Conservation (phyloP, 2,888 invertebrate genomes). For the Epirrhoe alternata region DNA sequence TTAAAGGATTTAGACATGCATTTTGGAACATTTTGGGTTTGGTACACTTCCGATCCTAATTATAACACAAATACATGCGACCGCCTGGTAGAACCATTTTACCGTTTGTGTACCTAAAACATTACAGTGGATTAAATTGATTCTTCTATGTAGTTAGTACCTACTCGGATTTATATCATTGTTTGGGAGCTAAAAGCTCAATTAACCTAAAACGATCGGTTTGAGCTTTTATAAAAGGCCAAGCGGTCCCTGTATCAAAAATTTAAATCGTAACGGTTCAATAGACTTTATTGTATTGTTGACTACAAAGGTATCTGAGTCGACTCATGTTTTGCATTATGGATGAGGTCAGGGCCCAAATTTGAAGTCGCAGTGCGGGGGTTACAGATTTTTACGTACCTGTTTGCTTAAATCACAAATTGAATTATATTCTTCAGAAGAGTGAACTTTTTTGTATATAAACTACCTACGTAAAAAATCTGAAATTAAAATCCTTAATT, state of each 20-base stretch:
- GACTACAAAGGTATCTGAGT: constrained; percentile 53
- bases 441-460: not conserved
- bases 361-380: constrained; percentile 58
- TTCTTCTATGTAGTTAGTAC: too few species aligned
- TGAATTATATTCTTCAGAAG: constrained; percentile 31
- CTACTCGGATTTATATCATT: not conserved
- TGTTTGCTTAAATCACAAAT: constrained; percentile 40
- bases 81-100: too few species aligned
- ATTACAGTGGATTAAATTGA: not conserved
- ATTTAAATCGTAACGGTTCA: constrained; percentile 37
- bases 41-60: too few species aligned
- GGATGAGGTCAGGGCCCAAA: constrained; percentile 75
- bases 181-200: not conserved
- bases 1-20: too few species aligned
- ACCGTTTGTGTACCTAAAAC: too few species aligned
- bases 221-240: not conserved
- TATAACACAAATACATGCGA: too few species aligned
- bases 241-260: constrained; percentile 27
- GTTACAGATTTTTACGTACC: constrained; percentile 44
- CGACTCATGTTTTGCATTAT: constrained; percentile 68
- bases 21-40: too few species aligned
- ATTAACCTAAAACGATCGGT: not conserved
- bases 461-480: not conserved
- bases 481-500: too few species aligned
- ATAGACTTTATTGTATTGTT: constrained; percentile 52